Base-by-base conservation (phyloP, 92 coral and sea anemone genomes). In the Paragorgia papillata region DNA sequence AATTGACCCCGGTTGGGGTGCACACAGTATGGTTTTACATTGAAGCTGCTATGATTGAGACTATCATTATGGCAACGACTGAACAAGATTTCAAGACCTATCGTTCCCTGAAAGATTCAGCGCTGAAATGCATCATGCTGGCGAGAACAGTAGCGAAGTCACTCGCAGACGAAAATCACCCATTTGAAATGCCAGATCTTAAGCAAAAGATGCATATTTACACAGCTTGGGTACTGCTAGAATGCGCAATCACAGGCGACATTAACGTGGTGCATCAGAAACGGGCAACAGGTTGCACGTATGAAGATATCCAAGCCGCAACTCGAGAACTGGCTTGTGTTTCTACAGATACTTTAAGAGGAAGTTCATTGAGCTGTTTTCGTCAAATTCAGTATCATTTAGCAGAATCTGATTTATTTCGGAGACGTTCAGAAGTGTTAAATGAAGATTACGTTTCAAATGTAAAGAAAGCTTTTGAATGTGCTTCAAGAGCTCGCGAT, bases 11-110 rank as follows among this genome's bases (percentile, higher is more conserved):
- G 5, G 67, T 73, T 19, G 58, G 82, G 44, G 37, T 75, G 24
- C 48, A 61, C 46, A 68, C 80, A 5, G 57, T 55, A 70, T 69
- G 63, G 80, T 54, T 62, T 41, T 82, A 82, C 66, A 58, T 75
- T 17, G 68, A 82, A 26, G 61, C 73, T 56, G 86, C 77, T 51
- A 62, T 62, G 81, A 66, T 61, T 55, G 80, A 69, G 32, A 65
- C 85, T 2, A 76, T 76, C n/a, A 51, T 74, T 37, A 25, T 25
- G 6, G 44, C 54, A 32, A 57, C 21, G 30, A 74, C 43, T 26
- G 62, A 73, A 44, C 80, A 46, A 7, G 53, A 46, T 7, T 7
- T 7, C 14, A 9, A 46, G 17, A 46, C 7, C 7, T 15, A 2
- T 15, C n/a, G 9, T 46, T 2, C n/a, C n/a, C 53, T 46, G 2